Evolutionary conservation across 2,797 vertebrate genomes (phyloP), one percentile per base, ranked within the genome.

Genomic region (Melanogrammus aeglefinus): DNA sequence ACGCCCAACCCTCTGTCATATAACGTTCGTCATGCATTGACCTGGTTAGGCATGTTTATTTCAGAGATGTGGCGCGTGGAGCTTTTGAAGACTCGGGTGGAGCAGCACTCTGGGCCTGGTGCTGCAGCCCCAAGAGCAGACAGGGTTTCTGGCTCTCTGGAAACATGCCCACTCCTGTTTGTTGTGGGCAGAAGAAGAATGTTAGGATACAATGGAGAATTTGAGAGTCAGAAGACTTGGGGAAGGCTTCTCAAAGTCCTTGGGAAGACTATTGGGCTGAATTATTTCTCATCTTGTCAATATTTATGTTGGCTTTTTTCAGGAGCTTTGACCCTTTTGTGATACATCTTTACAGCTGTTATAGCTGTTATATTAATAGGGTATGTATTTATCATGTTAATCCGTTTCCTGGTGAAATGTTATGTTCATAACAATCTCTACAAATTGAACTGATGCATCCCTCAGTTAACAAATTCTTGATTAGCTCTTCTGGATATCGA

Each of bases 181-280:
- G 76, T 24, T 1, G 89, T 90, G 83, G 87, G 90, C 79, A 75
- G 84, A 7, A 16, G 12, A 82, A 87, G 90, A 90, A 90, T 88
- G 86, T 80, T 77, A 78, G 85, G 57, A 63, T 10, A 84, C 13
- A 24, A 29, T 38, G 12, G 29, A 78, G 76, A 87, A 79, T 78
- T 72, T 88, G 83, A 84, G 74, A 80, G 16, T 81, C 33, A 57
- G 47, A 18, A 63, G 21, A 63, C 57, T 63, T 81, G 33, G 18
- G 18, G 47, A 18, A 63, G 21, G n/a, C n/a, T 63, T n/a, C 57
- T 9, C 18, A 24, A 10, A 39, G 9, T 39, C 38, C 38, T 2
- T 63, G 57, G n/a, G 57, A 63, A 63, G 57, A 24, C 57, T 72
- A n/a, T 80, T 73, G 70, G 83, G 72, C 81, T 71, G 72, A 83